phyloP scores from a whole-genome alignment of 2,113 vertebrate species.

The Rafetus swinhoei region DNA sequence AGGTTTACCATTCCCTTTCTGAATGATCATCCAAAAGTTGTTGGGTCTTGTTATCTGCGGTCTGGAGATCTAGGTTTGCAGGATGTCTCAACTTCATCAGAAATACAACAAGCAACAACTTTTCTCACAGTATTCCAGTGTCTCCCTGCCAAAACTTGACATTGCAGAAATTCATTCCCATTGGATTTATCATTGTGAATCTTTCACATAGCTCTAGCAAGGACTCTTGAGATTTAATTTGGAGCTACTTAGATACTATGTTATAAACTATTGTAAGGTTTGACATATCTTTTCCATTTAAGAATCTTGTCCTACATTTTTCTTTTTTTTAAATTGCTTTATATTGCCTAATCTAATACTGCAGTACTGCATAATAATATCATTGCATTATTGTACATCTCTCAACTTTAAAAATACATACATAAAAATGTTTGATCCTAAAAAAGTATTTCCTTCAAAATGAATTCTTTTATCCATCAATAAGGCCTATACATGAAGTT shows the following conservation, averaged over 20 bases:
- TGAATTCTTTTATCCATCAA: background rate
- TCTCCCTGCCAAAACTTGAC: conserved; percentile 12
- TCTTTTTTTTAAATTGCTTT: background rate
- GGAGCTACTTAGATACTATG: background rate
- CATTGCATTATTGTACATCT: background rate
- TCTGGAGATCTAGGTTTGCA: conserved; percentile 35
- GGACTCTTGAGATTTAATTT: background rate
- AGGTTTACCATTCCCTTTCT: conserved; percentile 41
- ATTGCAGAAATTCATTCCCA: conserved; percentile 34
- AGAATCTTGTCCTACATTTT: background rate
- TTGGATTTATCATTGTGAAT: background rate
- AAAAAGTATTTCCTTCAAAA: conserved; percentile 36
- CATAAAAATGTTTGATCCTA: background rate
- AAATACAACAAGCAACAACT: conserved; percentile 28
- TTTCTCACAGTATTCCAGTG: conserved; percentile 47
- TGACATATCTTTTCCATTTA: background rate
- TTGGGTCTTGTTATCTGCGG: background rate
- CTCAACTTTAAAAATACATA: background rate
- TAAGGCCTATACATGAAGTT: background rate
- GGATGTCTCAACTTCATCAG: conserved; percentile 22
- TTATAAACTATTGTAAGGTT: background rate
- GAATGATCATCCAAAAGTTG: conserved; percentile 33
- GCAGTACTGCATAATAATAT: too few relatives aligned
- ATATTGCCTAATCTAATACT: background rate
- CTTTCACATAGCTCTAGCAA: background rate